A percentile compares a stretch with the other conserved stretches of the same genome.
phyloP scores from a whole-genome alignment of 2,113 vertebrate genomes.

The Bothrops jararaca region DNA sequence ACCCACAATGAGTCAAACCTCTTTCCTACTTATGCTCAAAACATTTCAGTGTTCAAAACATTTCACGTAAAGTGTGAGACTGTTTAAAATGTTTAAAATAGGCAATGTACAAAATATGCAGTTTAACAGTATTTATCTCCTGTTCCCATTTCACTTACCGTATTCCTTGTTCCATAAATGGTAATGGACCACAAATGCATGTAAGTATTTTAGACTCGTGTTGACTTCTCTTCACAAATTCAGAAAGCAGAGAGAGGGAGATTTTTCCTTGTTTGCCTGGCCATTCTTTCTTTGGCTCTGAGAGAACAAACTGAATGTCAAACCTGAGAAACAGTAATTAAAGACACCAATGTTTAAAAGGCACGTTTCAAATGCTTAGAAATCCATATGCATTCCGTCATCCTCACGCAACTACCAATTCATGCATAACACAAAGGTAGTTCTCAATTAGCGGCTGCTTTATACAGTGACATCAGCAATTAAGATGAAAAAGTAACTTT shows the following conservation, averaged over 20 bases:
- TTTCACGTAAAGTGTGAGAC: not conserved
- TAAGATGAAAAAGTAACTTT: not conserved
- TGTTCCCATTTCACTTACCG: constrained; percentile 69
- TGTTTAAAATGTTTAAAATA: not conserved
- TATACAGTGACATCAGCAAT: not conserved
- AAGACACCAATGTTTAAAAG: not conserved
- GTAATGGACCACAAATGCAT: constrained; percentile 87
- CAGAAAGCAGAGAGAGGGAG: constrained; percentile 74
- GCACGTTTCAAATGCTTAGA: not conserved
- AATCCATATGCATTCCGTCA: not conserved
- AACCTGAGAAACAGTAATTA: constrained; percentile 74
- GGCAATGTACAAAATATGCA: not conserved
- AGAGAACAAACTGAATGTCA: constrained; percentile 85
- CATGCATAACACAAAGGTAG: not conserved
- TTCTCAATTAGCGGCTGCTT: not conserved
- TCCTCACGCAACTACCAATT: not conserved
- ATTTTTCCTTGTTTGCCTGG: constrained; percentile 77
- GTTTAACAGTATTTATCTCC: not conserved
- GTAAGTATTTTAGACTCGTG: constrained; percentile 74
- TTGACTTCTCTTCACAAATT: constrained; percentile 71
- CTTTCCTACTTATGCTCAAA: not conserved
- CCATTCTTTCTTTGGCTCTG: constrained; percentile 80
- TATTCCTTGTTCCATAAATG: constrained; percentile 83
- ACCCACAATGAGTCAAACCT: not conserved
- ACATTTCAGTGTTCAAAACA: not conserved